Evolutionary conservation across 2,113 vertebrate species (phyloP).

Genomic region (Capreolus pygargus): DNA sequence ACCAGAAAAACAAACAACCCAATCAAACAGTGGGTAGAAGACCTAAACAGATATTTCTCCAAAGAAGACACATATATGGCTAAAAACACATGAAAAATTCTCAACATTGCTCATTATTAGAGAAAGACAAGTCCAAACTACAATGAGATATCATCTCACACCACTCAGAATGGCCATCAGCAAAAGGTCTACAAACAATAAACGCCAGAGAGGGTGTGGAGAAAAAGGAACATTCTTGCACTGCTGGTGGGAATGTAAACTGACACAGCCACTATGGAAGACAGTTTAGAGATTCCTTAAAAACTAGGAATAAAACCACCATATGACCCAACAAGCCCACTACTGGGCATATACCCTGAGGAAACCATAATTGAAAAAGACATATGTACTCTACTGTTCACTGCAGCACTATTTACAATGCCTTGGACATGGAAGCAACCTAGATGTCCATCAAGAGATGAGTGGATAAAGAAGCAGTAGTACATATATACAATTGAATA

Average conservation of each 20-base stretch:
- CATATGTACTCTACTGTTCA: not conserved
- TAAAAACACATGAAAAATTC: not conserved
- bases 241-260: not conserved
- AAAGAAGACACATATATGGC: not conserved
- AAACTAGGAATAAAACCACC: not conserved
- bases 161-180: not conserved
- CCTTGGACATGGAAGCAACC: not conserved
- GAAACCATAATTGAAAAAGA: not conserved
- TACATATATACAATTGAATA: not conserved
- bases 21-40: not conserved
- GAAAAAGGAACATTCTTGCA: not conserved
- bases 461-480: not conserved
- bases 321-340: not conserved
- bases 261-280: not conserved
- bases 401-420: not conserved
- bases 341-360: not conserved
- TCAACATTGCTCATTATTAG: not conserved
- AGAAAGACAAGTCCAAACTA: not conserved
- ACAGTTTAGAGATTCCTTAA: not conserved
- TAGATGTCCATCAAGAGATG: not conserved
- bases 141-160: not conserved
- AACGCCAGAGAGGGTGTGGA: not conserved
- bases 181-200: not conserved
- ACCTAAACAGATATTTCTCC: not conserved
- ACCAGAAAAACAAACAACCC: not conserved